Base-by-base conservation (phyloP, 2,888 invertebrate species). In the Geotrupes spiniger region DNA sequence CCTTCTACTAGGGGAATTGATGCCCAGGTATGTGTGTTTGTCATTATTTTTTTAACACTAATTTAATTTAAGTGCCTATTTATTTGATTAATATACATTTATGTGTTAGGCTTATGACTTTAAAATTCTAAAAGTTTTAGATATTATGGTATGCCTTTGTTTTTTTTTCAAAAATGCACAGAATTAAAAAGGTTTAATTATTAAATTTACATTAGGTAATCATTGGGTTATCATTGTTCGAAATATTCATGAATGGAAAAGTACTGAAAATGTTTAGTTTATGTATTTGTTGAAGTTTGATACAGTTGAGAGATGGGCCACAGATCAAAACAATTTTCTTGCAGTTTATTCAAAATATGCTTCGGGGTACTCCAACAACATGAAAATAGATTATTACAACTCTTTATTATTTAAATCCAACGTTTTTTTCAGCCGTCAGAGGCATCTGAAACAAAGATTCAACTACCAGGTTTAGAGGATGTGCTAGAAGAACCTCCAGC, bases 381-480 rank as follows among this genome's bases (percentile, higher is more conserved):
- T 21, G 21, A 21, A 21, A 21, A 6, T 21, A 21, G 21, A 4
- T 4, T 6, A 4, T 21, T 21, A 3, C 6, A 4, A 21, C 4
- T 3, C 21, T 21, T 38, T 11, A 11, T 38, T 11, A 44, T 29
- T 45, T 44, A 10, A 45, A 37, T 14, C 17, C 15, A 21, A 17
- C 25, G 40, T 45, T 45, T 31, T 45, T 67, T 69, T 1, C 76
- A 87, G 87, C 87, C 87, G 9, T 85, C 86, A 4, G 86, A 87
- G 75, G 87, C 87, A n/a, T 84, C 86, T 2, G 87, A 87, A 62
- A 87, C 88, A 11, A 84, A 86, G 71, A 87, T 88, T 62, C 83
- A 84, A 65, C 76, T 88, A 56, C 87, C 87, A 10, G 86, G 85
- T 16, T 74, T 88, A 52, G 85, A 78, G 52, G 81, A 80, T 51